phyloP scores from a whole-genome alignment of 2,113 vertebrate species.

The Chlamydotis undulata region DNA sequence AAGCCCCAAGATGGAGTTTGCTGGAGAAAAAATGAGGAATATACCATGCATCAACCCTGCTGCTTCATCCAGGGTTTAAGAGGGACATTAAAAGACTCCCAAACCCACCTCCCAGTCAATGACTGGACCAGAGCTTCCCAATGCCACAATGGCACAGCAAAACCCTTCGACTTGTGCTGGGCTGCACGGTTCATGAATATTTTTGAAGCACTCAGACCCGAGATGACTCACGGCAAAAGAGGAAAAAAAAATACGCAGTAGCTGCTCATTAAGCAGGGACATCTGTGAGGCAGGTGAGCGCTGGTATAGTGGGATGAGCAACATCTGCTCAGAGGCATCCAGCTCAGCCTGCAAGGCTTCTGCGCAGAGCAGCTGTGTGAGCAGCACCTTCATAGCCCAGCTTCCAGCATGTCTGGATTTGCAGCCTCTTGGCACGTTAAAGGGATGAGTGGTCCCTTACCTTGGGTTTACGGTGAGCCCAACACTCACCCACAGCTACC shows the following conservation, averaged over 20 bases:
- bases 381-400: background rate
- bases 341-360: background rate
- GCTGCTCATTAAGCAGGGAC: background rate
- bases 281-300: background rate
- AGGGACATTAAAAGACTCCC: background rate
- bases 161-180: background rate
- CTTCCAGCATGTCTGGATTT: background rate
- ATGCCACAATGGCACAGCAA: fast-evolving
- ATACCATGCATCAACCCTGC: fast-evolving
- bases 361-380: background rate
- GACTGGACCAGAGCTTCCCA: fast-evolving
- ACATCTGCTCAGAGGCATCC: background rate
- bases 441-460: background rate
- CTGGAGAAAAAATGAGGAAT: background rate
- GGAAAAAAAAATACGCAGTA: fast-evolving
- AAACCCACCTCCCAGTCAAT: background rate
- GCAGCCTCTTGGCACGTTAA: background rate
- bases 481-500: fast-evolving
- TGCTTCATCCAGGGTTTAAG: background rate
- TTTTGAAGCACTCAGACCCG: background rate
- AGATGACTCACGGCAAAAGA: background rate
- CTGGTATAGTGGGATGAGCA: background rate
- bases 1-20: fast-evolving
- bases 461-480: fast-evolving
- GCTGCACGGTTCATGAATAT: fast-evolving